Evolutionary conservation across 2,888 invertebrate genomes (phyloP), one percentile per base, ranked within the genome.

Genomic region (Lepidocyrtoides sp.): DNA sequence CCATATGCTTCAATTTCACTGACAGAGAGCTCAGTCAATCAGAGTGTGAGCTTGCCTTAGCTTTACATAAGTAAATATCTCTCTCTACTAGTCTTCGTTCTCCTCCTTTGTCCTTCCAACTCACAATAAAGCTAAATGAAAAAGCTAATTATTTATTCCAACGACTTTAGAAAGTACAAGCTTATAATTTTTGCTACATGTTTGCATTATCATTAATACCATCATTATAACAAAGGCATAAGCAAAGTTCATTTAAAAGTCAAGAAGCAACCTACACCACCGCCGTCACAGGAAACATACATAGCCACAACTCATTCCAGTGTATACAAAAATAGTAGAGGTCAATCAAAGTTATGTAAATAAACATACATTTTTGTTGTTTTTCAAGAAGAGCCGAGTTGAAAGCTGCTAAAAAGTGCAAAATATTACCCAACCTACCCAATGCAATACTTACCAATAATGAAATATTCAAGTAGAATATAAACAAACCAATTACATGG

Each of bases 281-380:
- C 8, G 20, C 10, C 20, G 5, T 17, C 2, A 51, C n/a, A 17
- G 2, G n/a, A 23, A 17, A 57, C 5, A 3, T 20, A 12, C 4
- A 63, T n/a, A 12, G n/a, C 14, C 14, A 29, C 63, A 14, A n/a
- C n/a, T n/a, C n/a, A n/a, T n/a, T n/a, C 63, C 63, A 51, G 2
- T 14, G 29, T 29, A n/a, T 12, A 29, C 29, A 63, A 51, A 48
- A 48, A 75, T 26, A 75, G 48, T 23, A 75, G 51, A 75, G 75
- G 75, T 75, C 75, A 75, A 26, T 48, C 77, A 77, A 77, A 17
- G 77, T 77, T 77, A 77, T 26, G 77, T 54, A 77, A 51, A 77
- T 23, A 54, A 48, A 14, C 17, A 36, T 5, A 12, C 12, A 10
- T 20, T 69, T 14, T 41, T 57, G 57, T 20, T 41, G 41, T 20